Evolutionary conservation across 2,113 vertebrate species (phyloP), one percentile per base, ranked within the genome.

Genomic region (Ancistrus triradiatus): DNA sequence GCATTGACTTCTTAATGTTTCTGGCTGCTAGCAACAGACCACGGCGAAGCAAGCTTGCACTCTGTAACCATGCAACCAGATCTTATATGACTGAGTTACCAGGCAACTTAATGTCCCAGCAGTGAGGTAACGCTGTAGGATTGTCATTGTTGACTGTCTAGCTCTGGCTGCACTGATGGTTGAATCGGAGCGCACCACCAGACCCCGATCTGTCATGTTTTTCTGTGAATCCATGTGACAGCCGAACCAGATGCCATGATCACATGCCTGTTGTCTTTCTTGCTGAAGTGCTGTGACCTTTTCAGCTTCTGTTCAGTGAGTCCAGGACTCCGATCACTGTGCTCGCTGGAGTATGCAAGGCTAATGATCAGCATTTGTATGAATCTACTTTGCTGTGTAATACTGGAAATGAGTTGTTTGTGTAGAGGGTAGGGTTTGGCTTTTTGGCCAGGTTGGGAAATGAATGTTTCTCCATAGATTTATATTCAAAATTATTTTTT

Each of bases 1-100:
- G 48, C 37, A 18, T 63, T 21, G 37, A 37, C 44, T 40, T 28
- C 35, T 58, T 59, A 66, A 66, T 28, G 55, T 66, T 66, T 66
- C 53, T 37, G 28, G 40, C 43, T 59, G 46, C 22, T 38, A 2
- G 3, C 44, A 28, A 8, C 35, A 42, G 63, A 57, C 53, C 53
- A 42, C 53, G 4, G 64, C 33, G 21, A 49, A 50, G 47, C 44
- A 14, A 31, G 44, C 64, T 31, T 21, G 28, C 17, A 17, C 11
- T 47, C 43, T 27, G 63, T 66, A 66, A 31, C 64, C 53, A 58
- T 42, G 64, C 53, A 55, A 49, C 52, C 22, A 40, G 43, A 49
- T 58, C 63, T 66, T 66, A 57, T 65, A 53, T 57, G 53, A 58
- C 52, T 40, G 52, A 48, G 63, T 66, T 66, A 58, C 53, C 43